Evolutionary conservation across 2,888 invertebrate species (phyloP).

Genomic region (Halictus ligatus): DNA sequence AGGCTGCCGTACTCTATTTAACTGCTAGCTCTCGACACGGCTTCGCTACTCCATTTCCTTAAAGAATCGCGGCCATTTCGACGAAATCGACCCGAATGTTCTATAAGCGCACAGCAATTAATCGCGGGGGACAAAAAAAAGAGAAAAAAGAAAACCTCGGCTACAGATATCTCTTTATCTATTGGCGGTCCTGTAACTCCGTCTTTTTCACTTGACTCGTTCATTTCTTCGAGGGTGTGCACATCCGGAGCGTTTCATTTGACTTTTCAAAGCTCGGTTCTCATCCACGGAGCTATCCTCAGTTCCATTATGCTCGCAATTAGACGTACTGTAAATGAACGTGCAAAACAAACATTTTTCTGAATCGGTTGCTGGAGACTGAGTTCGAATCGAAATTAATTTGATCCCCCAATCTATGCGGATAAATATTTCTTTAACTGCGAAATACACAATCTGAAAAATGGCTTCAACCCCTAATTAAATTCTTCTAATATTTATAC

Average conservation of each 20-base stretch:
- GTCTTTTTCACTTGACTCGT: not conserved
- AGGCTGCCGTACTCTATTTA: not conserved
- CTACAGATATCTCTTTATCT: not conserved
- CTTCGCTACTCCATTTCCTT: not conserved
- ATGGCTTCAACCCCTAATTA: too few species aligned
- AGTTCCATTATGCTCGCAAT: not conserved
- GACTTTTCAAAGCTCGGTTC: not conserved
- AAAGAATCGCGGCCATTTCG: conserved; percentile 2
- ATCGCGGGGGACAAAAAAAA: not conserved
- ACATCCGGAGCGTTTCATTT: not conserved
- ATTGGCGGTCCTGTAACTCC: not conserved
- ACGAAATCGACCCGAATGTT: not conserved
- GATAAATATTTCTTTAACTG: too few species aligned
- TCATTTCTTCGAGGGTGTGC: not conserved
- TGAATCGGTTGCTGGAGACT: not conserved
- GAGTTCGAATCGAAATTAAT: not conserved
- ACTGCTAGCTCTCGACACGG: not conserved
- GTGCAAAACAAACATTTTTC: not conserved
- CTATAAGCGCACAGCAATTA: not conserved
- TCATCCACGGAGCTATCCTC: not conserved
- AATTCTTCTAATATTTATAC: too few species aligned
- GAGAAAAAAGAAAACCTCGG: not conserved
- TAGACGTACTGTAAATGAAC: too few species aligned
- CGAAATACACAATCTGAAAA: too few species aligned
- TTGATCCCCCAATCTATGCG: not conserved